Percentiles rank a stretch among this genome's conserved stretches.
Evolutionary conservation across 2,888 invertebrate species (phyloP).

Genomic region (Rhingia rostrata): DNA sequence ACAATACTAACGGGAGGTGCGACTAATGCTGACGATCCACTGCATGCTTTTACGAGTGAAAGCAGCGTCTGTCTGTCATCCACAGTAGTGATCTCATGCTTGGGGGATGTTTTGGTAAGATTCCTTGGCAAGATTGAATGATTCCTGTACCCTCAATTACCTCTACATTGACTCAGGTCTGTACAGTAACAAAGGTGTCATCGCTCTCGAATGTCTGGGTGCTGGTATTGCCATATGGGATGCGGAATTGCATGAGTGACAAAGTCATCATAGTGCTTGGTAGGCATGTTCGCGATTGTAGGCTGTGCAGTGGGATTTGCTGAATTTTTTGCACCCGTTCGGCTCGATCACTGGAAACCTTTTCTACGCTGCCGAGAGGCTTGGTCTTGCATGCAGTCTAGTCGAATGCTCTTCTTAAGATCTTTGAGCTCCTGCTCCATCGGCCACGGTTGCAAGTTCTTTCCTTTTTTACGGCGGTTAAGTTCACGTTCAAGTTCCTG

Average conservation of each 20-base stretch:
- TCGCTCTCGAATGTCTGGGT: conserved; percentile 89
- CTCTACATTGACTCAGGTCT: conserved; percentile 80
- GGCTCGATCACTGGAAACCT: conserved; percentile 93
- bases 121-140: conserved; percentile 87
- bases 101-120: conserved; percentile 94
- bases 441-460: conserved; percentile 88
- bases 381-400: conserved; percentile 90
- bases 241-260: conserved; percentile 92
- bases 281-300: conserved; percentile 64
- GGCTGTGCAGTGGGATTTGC: conserved; percentile 72
- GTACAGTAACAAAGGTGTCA: conserved; percentile 86
- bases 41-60: conserved; percentile 81
- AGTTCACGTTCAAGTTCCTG: conserved; percentile 86
- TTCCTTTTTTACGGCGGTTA: conserved; percentile 89
- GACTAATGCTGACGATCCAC: conserved; percentile 66
- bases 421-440: conserved; percentile 89
- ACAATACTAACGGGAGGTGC: conserved; percentile 76
- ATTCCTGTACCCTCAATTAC: conserved; percentile 79
- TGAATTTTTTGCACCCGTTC: conserved; percentile 85
- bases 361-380: conserved; percentile 90
- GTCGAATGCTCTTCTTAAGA: conserved; percentile 85
- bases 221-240: conserved; percentile 91
- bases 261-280: conserved; percentile 80
- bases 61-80: conserved; percentile 95
- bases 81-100: conserved; percentile 91